These are phyloP conservation scores for Lindbergichthys nudifrons DNA, from an alignment of 2,797 vertebrate genomes.

Conservation along the genomic window DNA sequence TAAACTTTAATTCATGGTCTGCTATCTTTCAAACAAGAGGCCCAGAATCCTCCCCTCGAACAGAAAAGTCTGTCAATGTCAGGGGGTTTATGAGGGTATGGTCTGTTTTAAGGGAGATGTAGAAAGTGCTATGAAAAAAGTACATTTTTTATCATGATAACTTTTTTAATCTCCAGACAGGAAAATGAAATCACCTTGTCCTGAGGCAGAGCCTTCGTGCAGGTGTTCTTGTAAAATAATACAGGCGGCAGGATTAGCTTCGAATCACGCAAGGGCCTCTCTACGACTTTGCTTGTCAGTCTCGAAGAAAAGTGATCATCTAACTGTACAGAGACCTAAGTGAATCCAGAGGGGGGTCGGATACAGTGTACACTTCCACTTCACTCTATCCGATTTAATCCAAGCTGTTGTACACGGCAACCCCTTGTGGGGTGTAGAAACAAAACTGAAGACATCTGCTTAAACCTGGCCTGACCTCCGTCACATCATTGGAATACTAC, in stretches of 20 bases:
- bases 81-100: slow-evolving; percentile 8
- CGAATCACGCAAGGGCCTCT: slow-evolving; percentile 50
- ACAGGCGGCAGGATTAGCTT: slow-evolving; percentile 48
- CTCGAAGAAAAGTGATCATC: slow-evolving; percentile 57
- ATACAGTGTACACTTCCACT: slow-evolving; percentile 32
- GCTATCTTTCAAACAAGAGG: slow-evolving; percentile 16
- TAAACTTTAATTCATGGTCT: background rate
- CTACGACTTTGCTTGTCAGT: slow-evolving; percentile 50
- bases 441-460: slow-evolving; percentile 72
- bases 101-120: slow-evolving; percentile 18
- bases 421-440: slow-evolving; percentile 41
- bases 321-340: slow-evolving; percentile 46
- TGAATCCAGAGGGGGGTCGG: slow-evolving; percentile 51
- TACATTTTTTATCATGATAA: slow-evolving; percentile 37
- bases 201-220: slow-evolving; percentile 34
- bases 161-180: slow-evolving; percentile 44
- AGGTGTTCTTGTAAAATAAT: slow-evolving; percentile 61
- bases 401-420: slow-evolving; percentile 55
- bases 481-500: slow-evolving; percentile 63
- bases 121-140: background rate
- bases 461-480: slow-evolving; percentile 53
- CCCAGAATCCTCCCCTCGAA: background rate
- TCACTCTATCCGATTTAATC: slow-evolving; percentile 54
- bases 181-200: slow-evolving; percentile 61
- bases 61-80: background rate